Evolutionary conservation across 2,113 vertebrate genomes (phyloP).

Genomic region (Rhombomys opimus): DNA sequence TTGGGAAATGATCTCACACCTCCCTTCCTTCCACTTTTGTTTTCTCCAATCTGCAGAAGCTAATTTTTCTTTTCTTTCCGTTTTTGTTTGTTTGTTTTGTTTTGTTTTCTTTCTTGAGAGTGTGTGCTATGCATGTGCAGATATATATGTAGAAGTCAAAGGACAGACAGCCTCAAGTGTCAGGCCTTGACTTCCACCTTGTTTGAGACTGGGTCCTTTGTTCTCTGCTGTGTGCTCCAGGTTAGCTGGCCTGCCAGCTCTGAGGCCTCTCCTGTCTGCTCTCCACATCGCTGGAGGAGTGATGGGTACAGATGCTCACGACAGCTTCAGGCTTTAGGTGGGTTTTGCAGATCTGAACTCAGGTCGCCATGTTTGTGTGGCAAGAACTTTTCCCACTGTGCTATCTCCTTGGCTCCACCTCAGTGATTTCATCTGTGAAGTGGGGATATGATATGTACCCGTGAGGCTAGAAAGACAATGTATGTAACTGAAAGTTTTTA

Average conservation of each 20-base stretch:
- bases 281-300: background rate
- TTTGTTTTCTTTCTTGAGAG: background rate
- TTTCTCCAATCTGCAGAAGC: background rate
- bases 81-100: no score
- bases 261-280: background rate
- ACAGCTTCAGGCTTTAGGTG: background rate
- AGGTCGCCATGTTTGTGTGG: background rate
- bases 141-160: no score
- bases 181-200: background rate
- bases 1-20: background rate
- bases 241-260: background rate
- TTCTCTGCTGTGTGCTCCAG: background rate
- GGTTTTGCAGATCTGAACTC: background rate
- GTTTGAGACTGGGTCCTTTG: background rate
- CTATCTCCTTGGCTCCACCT: background rate
- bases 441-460: background rate
- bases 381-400: background rate
- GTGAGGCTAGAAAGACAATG: background rate
- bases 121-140: background rate
- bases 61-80: background rate
- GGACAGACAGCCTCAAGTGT: background rate
- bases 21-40: background rate
- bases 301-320: background rate
- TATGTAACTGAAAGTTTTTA: background rate
- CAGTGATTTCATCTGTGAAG: background rate